Conservation (phyloP, 2,797 vertebrate genomes). For the Pagetopsis macropterus region DNA sequence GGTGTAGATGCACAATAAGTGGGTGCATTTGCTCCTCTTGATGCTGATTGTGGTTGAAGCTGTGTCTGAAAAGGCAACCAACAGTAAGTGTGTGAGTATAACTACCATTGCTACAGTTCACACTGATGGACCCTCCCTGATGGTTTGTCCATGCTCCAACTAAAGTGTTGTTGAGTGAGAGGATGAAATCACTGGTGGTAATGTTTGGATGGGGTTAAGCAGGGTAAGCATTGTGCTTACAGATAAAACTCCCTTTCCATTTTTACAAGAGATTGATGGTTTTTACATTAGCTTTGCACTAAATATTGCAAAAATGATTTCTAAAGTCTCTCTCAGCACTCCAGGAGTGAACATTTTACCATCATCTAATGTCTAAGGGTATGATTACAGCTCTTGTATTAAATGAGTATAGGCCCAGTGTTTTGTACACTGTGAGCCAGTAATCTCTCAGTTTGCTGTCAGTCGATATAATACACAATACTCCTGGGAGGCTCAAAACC, state of each 20-base stretch:
- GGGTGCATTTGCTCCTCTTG: too few species aligned
- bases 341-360: slow-evolving; percentile 23
- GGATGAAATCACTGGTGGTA: background rate
- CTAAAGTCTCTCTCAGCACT: background rate
- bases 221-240: background rate
- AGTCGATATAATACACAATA: slow-evolving; percentile 54
- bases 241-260: background rate
- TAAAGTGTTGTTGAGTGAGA: background rate
- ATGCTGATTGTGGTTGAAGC: too few species aligned
- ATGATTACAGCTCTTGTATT: slow-evolving; percentile 29
- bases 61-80: too few species aligned
- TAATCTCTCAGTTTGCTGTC: slow-evolving; percentile 59
- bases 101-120: background rate
- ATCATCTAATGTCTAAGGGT: slow-evolving; percentile 34
- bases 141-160: background rate
- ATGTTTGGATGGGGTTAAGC: background rate
- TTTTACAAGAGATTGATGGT: background rate
- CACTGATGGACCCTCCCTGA: background rate
- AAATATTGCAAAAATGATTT: slow-evolving; percentile 12
- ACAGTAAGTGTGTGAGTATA: background rate
- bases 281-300: background rate
- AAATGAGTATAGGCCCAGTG: slow-evolving; percentile 17
- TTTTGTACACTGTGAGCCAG: slow-evolving; percentile 23
- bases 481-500: slow-evolving; percentile 37
- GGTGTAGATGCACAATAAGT: too few species aligned